Evolutionary conservation across 2,113 vertebrate species (phyloP).

Genomic region (Marmota flaviventris): DNA sequence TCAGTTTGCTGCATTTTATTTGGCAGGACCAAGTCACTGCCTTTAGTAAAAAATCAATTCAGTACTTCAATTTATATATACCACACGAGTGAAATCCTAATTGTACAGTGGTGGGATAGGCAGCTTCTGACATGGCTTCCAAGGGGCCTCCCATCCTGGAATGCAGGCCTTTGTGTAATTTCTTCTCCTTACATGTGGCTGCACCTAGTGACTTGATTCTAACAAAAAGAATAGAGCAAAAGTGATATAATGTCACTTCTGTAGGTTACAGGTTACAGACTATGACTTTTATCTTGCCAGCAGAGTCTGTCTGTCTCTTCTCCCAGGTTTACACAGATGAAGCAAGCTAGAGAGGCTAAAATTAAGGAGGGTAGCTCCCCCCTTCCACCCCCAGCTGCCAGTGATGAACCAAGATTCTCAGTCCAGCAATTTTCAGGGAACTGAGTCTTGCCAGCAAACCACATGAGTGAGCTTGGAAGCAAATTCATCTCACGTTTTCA

Average conservation of each 20-base stretch:
- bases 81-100: background rate
- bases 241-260: background rate
- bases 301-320: background rate
- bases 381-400: background rate
- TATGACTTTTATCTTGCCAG: background rate
- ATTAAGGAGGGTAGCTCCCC: background rate
- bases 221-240: background rate
- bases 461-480: background rate
- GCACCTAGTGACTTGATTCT: background rate
- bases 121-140: background rate
- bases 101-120: background rate
- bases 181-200: background rate
- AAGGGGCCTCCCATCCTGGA: background rate
- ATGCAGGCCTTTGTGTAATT: background rate
- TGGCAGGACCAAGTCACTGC: constrained; percentile 11
- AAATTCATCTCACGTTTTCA: background rate
- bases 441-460: background rate
- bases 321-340: background rate
- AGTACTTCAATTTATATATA: background rate
- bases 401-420: background rate
- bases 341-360: background rate
- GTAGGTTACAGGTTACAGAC: background rate
- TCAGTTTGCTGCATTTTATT: constrained; percentile 9
- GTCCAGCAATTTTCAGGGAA: background rate
- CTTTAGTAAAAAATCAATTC: background rate